These are phyloP conservation scores for Oligia latruncula DNA, from an alignment of 2,888 invertebrate genomes.

Conservation along the genomic window DNA sequence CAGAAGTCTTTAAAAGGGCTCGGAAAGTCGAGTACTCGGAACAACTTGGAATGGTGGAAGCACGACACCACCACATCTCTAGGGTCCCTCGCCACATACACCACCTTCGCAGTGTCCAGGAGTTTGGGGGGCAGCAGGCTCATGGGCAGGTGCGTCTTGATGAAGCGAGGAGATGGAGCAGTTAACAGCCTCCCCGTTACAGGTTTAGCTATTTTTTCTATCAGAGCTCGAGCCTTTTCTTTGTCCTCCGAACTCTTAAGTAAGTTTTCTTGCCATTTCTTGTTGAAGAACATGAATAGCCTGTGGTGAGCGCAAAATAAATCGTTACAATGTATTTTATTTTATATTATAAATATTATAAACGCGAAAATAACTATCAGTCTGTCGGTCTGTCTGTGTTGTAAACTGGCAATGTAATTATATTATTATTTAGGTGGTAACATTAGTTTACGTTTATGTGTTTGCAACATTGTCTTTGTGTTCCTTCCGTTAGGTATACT, in stretches of 20 bases:
- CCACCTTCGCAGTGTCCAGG: constrained; percentile 88
- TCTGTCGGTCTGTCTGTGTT: not conserved
- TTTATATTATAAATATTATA: not conserved
- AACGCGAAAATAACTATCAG: not conserved
- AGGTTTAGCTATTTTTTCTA: constrained; percentile 40
- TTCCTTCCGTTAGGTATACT: too few relatives aligned
- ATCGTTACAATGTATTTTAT: not conserved
- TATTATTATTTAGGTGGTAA: too few relatives aligned
- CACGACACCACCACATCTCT: constrained; percentile 95
- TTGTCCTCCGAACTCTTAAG: constrained; percentile 29
- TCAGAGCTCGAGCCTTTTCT: constrained; percentile 25
- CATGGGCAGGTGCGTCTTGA: constrained; percentile 93
- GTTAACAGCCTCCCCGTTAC: constrained; percentile 35
- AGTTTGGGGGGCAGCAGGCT: constrained; percentile 91
- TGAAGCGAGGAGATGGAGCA: constrained; percentile 74
- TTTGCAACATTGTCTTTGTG: too few relatives aligned
- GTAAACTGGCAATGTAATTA: too few relatives aligned
- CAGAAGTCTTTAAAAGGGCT: constrained; percentile 91
- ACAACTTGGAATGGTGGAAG: constrained; percentile 91
- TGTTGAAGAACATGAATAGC: constrained; percentile 46
- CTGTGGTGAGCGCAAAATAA: constrained; percentile 24
- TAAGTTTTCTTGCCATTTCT: constrained; percentile 49
- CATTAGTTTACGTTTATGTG: too few relatives aligned
- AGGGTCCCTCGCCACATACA: constrained; percentile 95
- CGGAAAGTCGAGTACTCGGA: constrained; percentile 88